Evolutionary conservation across 2,113 vertebrate genomes (phyloP).

Genomic region (Caracal caracal): DNA sequence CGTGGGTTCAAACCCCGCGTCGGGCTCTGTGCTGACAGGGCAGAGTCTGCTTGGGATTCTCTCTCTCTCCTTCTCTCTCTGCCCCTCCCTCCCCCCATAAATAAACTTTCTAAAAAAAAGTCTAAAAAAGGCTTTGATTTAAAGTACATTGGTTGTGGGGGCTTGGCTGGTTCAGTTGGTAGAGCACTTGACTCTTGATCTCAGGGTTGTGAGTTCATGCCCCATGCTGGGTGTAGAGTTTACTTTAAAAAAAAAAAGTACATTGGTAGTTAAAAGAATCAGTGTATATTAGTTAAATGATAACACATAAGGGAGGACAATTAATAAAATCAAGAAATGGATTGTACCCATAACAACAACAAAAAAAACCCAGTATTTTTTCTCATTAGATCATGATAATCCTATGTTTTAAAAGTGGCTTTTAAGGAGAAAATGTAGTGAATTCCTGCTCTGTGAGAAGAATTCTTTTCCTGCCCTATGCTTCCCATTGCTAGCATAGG

Average conservation of each 20-base stretch:
- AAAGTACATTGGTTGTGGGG: neutral
- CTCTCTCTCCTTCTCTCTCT: too few relatives aligned
- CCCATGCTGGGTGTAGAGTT: neutral
- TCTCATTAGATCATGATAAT: neutral
- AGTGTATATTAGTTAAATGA: neutral
- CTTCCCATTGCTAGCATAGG: neutral
- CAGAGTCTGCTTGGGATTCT: too few relatives aligned
- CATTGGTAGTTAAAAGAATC: conserved; percentile 17
- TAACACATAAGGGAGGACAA: neutral
- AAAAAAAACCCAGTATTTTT: neutral
- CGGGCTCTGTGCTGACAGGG: too few relatives aligned
- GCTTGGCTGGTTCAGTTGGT: neutral
- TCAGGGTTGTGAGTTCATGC: neutral
- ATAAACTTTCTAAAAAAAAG: too few relatives aligned
- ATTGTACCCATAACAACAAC: neutral
- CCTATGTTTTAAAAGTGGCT: neutral
- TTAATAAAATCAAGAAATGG: neutral
- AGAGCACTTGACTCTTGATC: neutral
- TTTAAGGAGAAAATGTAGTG: neutral
- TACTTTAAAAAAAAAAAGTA: neutral
- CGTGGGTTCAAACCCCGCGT: too few relatives aligned
- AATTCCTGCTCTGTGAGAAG: conserved; percentile 8
- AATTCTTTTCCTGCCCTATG: neutral
- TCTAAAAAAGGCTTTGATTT: neutral
- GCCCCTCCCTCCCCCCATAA: too few relatives aligned